Conservation (phyloP, 1,140 invertebrate genomes). For the Halesus radiatus region DNA sequence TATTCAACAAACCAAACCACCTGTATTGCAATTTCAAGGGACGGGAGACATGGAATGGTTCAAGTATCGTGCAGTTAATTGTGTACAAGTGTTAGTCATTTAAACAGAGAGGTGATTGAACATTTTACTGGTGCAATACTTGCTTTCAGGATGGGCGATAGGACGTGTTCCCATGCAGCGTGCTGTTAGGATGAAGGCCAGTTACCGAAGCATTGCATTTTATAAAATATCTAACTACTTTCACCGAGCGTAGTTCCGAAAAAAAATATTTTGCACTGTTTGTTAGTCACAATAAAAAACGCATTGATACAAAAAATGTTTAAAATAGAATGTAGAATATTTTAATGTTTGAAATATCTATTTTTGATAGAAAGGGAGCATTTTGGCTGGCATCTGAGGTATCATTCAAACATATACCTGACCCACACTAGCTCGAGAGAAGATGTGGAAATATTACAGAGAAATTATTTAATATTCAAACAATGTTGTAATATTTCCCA, state of each 20-base stretch:
- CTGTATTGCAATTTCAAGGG: neutral
- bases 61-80: constrained; percentile 10
- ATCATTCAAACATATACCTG: constrained; percentile 45
- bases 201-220: constrained; percentile 25
- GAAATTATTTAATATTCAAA: constrained; percentile 20
- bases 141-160: neutral
- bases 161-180: constrained; percentile 23
- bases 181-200: constrained; percentile 7
- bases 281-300: neutral
- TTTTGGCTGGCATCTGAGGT: constrained; percentile 47
- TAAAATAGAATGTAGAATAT: neutral
- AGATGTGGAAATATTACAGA: constrained; percentile 29
- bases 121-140: neutral
- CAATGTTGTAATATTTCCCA: constrained; percentile 28
- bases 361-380: constrained; percentile 10
- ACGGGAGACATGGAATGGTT: neutral
- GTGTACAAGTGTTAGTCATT: constrained; percentile 1
- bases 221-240: neutral
- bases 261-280: neutral
- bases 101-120: neutral
- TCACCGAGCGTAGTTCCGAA: neutral
- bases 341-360: neutral
- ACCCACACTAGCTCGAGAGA: constrained; percentile 42
- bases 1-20: neutral
- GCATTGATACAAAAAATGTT: neutral